Evolutionary conservation across 2,797 vertebrate genomes (phyloP), one percentile per base, ranked within the genome.

Genomic region (Scleropages formosus): DNA sequence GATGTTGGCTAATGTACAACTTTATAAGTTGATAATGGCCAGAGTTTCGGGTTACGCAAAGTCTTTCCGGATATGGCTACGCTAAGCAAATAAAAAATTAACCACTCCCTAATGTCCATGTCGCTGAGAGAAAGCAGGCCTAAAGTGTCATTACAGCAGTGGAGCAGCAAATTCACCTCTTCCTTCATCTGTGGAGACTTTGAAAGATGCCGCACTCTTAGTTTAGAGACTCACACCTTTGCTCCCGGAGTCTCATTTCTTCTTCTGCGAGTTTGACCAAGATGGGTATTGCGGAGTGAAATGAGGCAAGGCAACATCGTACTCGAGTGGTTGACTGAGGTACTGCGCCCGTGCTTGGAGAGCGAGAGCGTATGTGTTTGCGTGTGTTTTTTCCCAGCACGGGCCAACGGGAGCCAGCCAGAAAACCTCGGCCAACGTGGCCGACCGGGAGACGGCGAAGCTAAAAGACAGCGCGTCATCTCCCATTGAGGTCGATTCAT

Each of bases 241-340:
- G 1, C 4, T 31, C 53, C 24, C 15, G 53, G 69, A 53, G 26
- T 31, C 12, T 72, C 22, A 20, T 46, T 72, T 72, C 59, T 22
- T 58, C 12, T 6, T 3, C 53, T n/a, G 18, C 58, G 53, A 1
- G 56, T 22, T 39, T 44, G 46, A 53, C 18, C 49, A 15, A 22
- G 22, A 47, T 18, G 18, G 24, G 15, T 58, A 15, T 59, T 27
- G 65, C 6, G 8, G 62, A 13, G 44, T n/a, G 11, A 72, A 49
- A 49, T 61, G 59, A 27, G n/a, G n/a, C n/a, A 56, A 62, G 59
- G 26, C 62, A 83, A 83, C 79, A 87, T 84, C 75, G 31, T 80
- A 22, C 82, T 77, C 90, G 4, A 78, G 86, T 89, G 90, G 27
- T 63, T 8, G 56, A 78, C 0, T 44, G 2, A 47, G 77, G 75